These are phyloP conservation scores for Todiramphus chloris DNA, from an alignment of 2,113 vertebrate genomes.

Conservation along the genomic window DNA sequence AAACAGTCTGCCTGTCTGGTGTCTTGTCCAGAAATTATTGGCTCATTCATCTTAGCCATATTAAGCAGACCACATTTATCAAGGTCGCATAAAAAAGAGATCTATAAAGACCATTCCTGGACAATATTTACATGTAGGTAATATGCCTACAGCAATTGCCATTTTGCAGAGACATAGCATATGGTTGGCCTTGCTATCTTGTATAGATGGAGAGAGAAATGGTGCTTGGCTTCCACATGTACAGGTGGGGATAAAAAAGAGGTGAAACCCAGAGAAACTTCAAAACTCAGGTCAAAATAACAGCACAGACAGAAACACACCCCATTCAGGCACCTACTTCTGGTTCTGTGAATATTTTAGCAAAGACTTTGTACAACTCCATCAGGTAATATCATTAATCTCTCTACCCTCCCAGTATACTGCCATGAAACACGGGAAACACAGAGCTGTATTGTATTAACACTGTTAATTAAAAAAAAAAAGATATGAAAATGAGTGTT, in stretches of 20 bases:
- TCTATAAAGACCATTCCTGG: neutral
- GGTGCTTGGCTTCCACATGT: neutral
- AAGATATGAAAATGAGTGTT: neutral
- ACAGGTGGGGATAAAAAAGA: neutral
- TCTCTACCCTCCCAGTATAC: neutral
- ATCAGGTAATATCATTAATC: neutral
- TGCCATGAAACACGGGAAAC: neutral
- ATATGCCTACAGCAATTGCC: neutral
- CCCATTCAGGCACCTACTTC: neutral
- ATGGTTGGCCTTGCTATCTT: neutral
- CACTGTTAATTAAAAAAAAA: neutral
- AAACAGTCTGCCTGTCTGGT: constrained; percentile 43
- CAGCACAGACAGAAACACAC: neutral
- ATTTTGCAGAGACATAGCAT: neutral
- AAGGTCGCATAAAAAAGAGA: constrained; percentile 39
- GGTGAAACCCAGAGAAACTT: neutral
- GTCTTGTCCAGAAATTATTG: constrained; percentile 67
- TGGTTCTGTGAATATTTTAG: neutral
- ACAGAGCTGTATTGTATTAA: neutral
- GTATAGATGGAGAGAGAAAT: neutral
- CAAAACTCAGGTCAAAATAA: neutral
- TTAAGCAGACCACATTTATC: constrained; percentile 64
- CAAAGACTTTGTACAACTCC: neutral
- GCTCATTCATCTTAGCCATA: constrained; percentile 67
- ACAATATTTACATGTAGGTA: constrained; percentile 4